Evolutionary conservation across 1,140 invertebrate species (phyloP).

Genomic region (Ceratoteleas bidentatus): DNA sequence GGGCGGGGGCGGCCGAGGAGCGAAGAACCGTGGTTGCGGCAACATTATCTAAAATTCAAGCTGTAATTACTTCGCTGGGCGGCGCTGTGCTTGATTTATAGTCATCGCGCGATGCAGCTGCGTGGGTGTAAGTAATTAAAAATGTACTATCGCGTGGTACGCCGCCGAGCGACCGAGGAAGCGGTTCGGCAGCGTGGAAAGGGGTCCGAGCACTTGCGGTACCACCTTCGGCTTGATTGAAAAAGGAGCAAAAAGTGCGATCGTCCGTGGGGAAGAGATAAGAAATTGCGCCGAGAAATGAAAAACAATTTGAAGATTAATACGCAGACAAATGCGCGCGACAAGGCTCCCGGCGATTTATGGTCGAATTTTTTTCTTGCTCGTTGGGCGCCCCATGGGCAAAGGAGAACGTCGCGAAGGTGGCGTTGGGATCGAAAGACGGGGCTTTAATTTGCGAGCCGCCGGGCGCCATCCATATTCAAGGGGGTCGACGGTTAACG

Average conservation of each 20-base stretch:
- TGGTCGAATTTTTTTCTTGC: constrained; percentile 13
- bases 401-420: constrained; percentile 23
- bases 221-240: constrained; percentile 74
- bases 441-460: constrained; percentile 35
- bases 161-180: constrained; percentile 64
- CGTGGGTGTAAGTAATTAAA: constrained; percentile 83
- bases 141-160: constrained; percentile 82
- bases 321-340: constrained; percentile 59
- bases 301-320: constrained; percentile 70
- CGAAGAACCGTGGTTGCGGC: constrained; percentile 79
- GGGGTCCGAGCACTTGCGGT: constrained; percentile 62
- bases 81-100: constrained; percentile 81
- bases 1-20: constrained; percentile 44
- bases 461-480: constrained; percentile 58
- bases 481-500: constrained; percentile 29
- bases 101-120: constrained; percentile 82
- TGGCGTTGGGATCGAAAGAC: constrained; percentile 12
- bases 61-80: constrained; percentile 82
- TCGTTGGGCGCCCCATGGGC: background rate
- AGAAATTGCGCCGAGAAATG: constrained; percentile 62
- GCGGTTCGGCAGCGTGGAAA: constrained; percentile 51
- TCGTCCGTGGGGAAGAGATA: constrained; percentile 67
- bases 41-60: constrained; percentile 83
- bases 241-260: constrained; percentile 68
- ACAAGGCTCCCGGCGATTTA: constrained; percentile 44